Evolutionary conservation across 2,888 invertebrate species (phyloP).

Genomic region (Meteorus cinctellus): DNA sequence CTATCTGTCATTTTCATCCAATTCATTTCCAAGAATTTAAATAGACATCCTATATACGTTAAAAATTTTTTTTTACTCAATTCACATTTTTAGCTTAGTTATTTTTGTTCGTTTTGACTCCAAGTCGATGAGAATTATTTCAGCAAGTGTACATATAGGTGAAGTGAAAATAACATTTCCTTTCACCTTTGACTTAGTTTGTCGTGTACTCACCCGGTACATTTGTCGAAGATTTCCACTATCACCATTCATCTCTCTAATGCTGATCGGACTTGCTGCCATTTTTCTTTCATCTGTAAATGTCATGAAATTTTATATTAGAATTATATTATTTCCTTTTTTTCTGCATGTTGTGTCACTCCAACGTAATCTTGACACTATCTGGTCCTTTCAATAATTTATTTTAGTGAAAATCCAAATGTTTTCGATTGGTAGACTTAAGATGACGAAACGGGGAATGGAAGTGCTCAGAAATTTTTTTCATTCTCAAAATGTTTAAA

Average conservation of each 20-base stretch:
- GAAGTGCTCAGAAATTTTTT: too few species aligned
- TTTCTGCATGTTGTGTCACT: too few species aligned
- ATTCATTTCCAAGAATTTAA: too few species aligned
- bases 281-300: constrained; percentile 60
- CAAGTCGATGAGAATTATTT: constrained; percentile 29
- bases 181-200: constrained; percentile 12
- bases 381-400: too few species aligned
- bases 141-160: not conserved
- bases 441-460: too few species aligned
- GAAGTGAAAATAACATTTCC: constrained; percentile 6
- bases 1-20: not conserved
- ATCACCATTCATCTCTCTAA: constrained; percentile 59
- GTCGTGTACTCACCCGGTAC: constrained; percentile 61
- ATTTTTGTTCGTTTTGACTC: not conserved
- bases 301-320: not conserved
- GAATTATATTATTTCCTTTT: too few species aligned
- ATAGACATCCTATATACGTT: not conserved
- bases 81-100: not conserved
- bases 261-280: constrained; percentile 58
- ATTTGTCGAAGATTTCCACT: constrained; percentile 51
- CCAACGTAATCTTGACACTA: too few species aligned
- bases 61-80: not conserved
- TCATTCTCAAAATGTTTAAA: too few species aligned
- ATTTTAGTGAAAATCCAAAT: too few species aligned
- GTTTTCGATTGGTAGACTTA: too few species aligned